Percentiles rank a stretch among this genome's conserved stretches.
Evolutionary conservation across 2,113 vertebrate species (phyloP).

Genomic region (Dolichotis patagonum): DNA sequence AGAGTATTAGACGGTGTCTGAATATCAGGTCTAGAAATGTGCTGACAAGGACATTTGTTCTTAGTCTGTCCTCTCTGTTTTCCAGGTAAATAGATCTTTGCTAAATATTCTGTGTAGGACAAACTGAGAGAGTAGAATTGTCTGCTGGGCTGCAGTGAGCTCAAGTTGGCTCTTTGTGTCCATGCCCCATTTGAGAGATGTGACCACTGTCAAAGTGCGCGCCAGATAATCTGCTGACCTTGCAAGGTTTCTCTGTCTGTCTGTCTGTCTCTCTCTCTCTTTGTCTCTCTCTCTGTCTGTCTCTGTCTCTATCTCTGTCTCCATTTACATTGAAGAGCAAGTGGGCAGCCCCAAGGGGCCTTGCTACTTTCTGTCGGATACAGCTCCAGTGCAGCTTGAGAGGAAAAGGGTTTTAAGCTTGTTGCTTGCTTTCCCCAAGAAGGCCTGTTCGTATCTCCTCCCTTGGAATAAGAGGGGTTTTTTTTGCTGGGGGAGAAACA

Average conservation of each 20-base stretch:
- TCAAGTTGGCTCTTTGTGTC: not conserved
- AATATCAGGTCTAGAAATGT: not conserved
- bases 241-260: not conserved
- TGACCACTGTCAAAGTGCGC: not conserved
- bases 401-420: not conserved
- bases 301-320: not conserved
- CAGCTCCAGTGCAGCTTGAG: not conserved
- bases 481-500: not conserved
- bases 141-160: not conserved
- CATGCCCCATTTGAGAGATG: not conserved
- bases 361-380: not conserved
- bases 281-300: not conserved
- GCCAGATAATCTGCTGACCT: not conserved
- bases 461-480: not conserved
- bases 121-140: not conserved
- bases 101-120: constrained; percentile 4
- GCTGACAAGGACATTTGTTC: not conserved
- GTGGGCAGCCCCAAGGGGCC: not conserved
- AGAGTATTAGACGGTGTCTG: not conserved
- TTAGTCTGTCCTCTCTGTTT: constrained; percentile 28
- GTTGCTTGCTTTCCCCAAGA: not conserved
- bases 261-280: not conserved
- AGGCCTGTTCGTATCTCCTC: not conserved
- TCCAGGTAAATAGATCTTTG: constrained; percentile 3
- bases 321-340: not conserved